phyloP scores from a whole-genome alignment of 2,113 vertebrate species.

The Amazona vittata region DNA sequence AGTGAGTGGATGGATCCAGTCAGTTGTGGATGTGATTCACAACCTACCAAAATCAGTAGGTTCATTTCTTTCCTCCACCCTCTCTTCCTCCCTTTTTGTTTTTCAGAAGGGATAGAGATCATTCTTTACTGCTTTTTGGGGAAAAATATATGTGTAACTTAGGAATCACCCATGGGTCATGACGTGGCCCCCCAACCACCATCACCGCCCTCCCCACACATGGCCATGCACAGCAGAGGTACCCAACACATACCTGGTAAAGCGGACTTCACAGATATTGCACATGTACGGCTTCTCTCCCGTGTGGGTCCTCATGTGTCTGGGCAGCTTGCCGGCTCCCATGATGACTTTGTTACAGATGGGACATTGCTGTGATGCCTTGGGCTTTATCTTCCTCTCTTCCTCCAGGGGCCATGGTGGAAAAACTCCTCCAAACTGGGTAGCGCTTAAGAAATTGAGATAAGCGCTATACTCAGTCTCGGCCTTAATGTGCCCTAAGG shows the following conservation, averaged over 20 bases:
- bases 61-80: neutral
- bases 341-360: constrained; percentile 99
- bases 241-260: constrained; percentile 87
- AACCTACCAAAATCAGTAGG: constrained; percentile 8
- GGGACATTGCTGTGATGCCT: constrained; percentile 96
- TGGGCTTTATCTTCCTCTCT: constrained; percentile 97
- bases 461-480: constrained; percentile 92
- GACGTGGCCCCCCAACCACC: neutral
- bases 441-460: constrained; percentile 91
- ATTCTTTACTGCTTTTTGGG: neutral
- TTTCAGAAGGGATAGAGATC: neutral
- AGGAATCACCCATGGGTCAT: neutral
- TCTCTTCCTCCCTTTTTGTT: neutral
- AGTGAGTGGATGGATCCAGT: neutral
- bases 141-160: neutral
- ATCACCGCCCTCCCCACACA: neutral
- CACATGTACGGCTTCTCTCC: constrained; percentile 99
- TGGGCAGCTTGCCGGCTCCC: constrained; percentile 94
- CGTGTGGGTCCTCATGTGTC: constrained; percentile 97
- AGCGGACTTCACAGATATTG: constrained; percentile 97
- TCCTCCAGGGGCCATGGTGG: constrained; percentile 95
- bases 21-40: neutral
- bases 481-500: constrained; percentile 88
- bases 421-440: constrained; percentile 90
- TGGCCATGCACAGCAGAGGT: rapidly evolving